phyloP scores from a whole-genome alignment of 2,797 vertebrate species.

The Peromyscus aztecus region DNA sequence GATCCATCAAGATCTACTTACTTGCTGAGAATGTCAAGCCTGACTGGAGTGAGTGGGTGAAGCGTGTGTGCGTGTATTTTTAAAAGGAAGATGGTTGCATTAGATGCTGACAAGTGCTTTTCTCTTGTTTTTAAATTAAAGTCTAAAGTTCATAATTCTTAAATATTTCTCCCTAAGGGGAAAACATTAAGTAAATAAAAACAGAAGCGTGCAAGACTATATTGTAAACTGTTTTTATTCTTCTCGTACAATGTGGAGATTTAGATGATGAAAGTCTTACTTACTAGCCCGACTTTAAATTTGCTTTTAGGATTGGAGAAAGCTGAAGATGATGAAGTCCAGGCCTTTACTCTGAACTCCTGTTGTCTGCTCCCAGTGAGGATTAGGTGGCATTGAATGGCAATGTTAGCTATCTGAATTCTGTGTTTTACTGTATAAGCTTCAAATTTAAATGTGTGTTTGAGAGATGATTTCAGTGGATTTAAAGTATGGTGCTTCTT shows the following conservation, averaged over 20 bases:
- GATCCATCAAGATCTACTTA: slow-evolving; percentile 75
- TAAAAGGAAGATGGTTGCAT: slow-evolving; percentile 74
- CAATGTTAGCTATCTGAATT: slow-evolving; percentile 31
- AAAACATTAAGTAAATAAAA: slow-evolving; percentile 73
- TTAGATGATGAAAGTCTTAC: neutral
- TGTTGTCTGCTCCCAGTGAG: slow-evolving; percentile 44
- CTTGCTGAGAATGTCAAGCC: slow-evolving; percentile 72
- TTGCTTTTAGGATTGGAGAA: slow-evolving; percentile 71
- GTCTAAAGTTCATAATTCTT: slow-evolving; percentile 74
- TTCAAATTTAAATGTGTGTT: slow-evolving; percentile 56
- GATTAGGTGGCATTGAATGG: slow-evolving; percentile 37
- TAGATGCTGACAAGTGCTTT: slow-evolving; percentile 70
- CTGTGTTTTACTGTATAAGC: slow-evolving; percentile 43
- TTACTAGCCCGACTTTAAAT: slow-evolving; percentile 60
- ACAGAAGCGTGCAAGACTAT: slow-evolving; percentile 48
- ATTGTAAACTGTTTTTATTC: slow-evolving; percentile 61
- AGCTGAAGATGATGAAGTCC: slow-evolving; percentile 47
- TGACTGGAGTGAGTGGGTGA: slow-evolving; percentile 53
- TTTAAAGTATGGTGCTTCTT: slow-evolving; percentile 57
- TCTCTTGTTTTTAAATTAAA: slow-evolving; percentile 74
- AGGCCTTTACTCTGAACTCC: slow-evolving; percentile 31
- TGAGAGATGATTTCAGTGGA: slow-evolving; percentile 46
- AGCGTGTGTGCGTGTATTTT: slow-evolving; percentile 32
- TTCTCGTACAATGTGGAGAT: slow-evolving; percentile 52
- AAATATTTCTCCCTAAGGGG: slow-evolving; percentile 66